Base-by-base conservation (phyloP, 2,888 invertebrate species). In the Drosophila flavopinicola region DNA sequence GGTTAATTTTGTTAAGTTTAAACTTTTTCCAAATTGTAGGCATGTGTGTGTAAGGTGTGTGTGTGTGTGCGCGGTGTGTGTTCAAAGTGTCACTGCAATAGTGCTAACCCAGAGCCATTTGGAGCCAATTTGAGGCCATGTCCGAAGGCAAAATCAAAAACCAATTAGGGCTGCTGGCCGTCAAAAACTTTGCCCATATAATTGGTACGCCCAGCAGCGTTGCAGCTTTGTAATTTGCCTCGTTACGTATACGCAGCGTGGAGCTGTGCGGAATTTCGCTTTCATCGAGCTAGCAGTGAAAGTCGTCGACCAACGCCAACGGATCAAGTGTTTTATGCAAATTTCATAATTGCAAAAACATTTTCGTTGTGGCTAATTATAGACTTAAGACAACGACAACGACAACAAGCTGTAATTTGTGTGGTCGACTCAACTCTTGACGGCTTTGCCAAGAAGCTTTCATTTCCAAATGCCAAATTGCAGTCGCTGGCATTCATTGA, bases 1-100 rank as follows among this genome's bases (percentile, higher is more conserved):
- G 73, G 69, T 86, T 79, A 84, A 79, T 86, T 84, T 84, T 76
- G 77, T 76, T 76, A 70, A 58, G 71, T 65, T 56, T 47, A 38
- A 77, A 77, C 66, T 66, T 85, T 69, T 13, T 24, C 15, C 48
- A 74, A 80, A 77, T 63, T 58, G 51, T 35, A 32, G 60, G 48
- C 69, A 42, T 37, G 24, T 32, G 33, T 35, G 64, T 7, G 38
- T n/a, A n/a, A n/a, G n/a, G 25, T 25, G 25, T 25, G 25, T 32
- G 6, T 17, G 20, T 37, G 33, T 33, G 1, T 15, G 15, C 17
- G 9, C n/a, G n/a, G 23, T 27, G 27, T 37, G 66, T 13, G 15
- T 25, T 13, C 3, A n/a, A 20, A 45, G 30, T 38, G 24, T 30
- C 25, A 10, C n/a, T 27, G 45, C 37, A 52, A 37, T 45, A 27